Evolutionary conservation across 2,797 vertebrate genomes (phyloP).

Genomic region (Peromyscus nudipes): DNA sequence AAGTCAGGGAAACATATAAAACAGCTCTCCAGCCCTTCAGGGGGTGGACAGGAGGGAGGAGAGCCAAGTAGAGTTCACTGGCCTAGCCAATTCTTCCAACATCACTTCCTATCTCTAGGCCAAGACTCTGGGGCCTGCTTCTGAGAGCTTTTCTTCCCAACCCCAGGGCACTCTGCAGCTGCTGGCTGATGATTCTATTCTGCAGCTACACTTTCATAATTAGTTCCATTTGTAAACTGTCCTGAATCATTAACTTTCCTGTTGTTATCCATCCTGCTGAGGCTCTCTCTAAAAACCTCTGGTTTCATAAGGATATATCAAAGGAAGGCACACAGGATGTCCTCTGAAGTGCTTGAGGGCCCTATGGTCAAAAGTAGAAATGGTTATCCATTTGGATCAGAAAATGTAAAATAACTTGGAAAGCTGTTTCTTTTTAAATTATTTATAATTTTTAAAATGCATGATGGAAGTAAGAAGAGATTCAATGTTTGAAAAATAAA

Average conservation of each 20-base stretch:
- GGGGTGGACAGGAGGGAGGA: background rate
- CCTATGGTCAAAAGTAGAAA: background rate
- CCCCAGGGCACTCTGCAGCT: background rate
- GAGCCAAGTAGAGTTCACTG: too few relatives aligned
- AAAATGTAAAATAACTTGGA: background rate
- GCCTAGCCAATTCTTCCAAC: fast-evolving
- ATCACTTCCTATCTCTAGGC: background rate
- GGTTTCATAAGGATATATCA: background rate
- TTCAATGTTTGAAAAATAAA: background rate
- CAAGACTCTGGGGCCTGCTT: background rate
- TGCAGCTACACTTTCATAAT: background rate
- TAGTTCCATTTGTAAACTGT: background rate
- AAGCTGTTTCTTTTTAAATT: background rate
- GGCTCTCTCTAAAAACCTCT: background rate
- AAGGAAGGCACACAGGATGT: background rate
- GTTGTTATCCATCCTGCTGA: background rate
- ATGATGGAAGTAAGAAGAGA: background rate
- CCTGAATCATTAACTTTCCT: background rate
- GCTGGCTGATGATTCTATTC: background rate
- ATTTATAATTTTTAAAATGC: background rate
- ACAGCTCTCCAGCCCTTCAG: fast-evolving
- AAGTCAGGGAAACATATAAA: background rate
- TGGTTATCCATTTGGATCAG: background rate
- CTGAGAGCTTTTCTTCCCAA: background rate
- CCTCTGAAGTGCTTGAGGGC: background rate